Evolutionary conservation across 2,888 invertebrate genomes (phyloP), one percentile per base, ranked within the genome.

Genomic region (Chrysotoxum bicinctum): DNA sequence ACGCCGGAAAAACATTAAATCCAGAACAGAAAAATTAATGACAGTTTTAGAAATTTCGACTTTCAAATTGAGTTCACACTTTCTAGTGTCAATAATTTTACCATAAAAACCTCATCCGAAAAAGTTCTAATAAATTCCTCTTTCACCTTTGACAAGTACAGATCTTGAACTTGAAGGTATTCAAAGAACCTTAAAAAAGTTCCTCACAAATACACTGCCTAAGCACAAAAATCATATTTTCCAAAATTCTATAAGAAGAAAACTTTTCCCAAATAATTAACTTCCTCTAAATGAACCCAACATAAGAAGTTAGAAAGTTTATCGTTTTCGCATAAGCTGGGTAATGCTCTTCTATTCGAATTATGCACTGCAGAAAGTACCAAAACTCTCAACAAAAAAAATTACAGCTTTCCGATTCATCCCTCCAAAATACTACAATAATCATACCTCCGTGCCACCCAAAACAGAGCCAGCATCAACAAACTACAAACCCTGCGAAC

Each of bases 221-320:
- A 45, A 54, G 19, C 6, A 40, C 7, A 54, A 40, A 70, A 40
- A 54, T 14, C 6, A 69, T 12, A n/a, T 26, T 37, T 7, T 6
- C 32, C 37, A 8, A 32, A 26, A 26, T 23, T 19, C n/a, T n/a
- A 12, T 26, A 7, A 12, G 50, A 16, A n/a, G 14, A n/a, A 69
- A 80, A 75, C 75, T 75, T 81, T 70, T 66, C 30, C 45, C n/a
- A 76, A 76, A 81, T 81, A 81, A 81, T 81, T 81, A 81, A 81
- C 76, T 76, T 64, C 32, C 64, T 16, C 60, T 21, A 66, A 77
- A 82, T 68, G 66, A 77, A 77, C 72, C 23, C 50, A 50, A 26
- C 14, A 50, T 66, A 68, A 73, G 77, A 68, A 73, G 77, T 73
- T 50, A 60, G 52, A 83, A 77, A 83, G 66, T 81, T 81, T 60